Evolutionary conservation across 2,797 vertebrate genomes (phyloP), one percentile per base, ranked within the genome.

Genomic region (Mus spretus): DNA sequence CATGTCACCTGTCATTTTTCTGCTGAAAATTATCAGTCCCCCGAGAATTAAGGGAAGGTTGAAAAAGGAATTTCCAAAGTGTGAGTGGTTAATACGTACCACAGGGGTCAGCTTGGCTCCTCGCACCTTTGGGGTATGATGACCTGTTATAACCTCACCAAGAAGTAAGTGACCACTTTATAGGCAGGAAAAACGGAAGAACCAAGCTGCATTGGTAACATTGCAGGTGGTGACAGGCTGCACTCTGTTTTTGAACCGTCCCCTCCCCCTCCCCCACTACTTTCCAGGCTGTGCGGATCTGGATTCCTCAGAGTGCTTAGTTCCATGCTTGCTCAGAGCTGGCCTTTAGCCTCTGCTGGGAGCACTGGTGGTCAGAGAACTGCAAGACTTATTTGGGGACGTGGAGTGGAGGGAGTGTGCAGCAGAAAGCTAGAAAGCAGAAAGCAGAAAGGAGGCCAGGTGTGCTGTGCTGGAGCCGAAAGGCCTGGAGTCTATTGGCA

Each of bases 211-310:
- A 37, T 53, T 40, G 34, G 8, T 28, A 37, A 78, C 37, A 50
- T 67, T 72, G 20, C 40, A 80, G 15, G 59, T 1, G 7, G 50
- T 26, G 22, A 57, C 0, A 19, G n/a, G 10, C 6, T 20, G 0
- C 3, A 75, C 55, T 20, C 3, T 0, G 31, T 22, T 44, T 31
- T 63, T 74, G 19, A 70, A 70, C 17, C 26, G 61, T 63, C 9
- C 6, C 12, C 12, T 24, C 12, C 3, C 40, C 20, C 12, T 24
- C 6, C 34, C 26, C 5, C 4, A 0, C 0, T 50, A 31, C 13
- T 59, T 37, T 31, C 24, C 1, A 17, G 13, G 24, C 40, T 3
- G 12, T 15, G 61, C 1, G 1, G 3, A 1, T 72, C 61, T 65
- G 4, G 15, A 5, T 57, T 63, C 19, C 85, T 72, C 34, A 2